Evolutionary conservation across 2,113 vertebrate genomes (phyloP), one percentile per base, ranked within the genome.

Genomic region (Leptobrachium ailaonicum): DNA sequence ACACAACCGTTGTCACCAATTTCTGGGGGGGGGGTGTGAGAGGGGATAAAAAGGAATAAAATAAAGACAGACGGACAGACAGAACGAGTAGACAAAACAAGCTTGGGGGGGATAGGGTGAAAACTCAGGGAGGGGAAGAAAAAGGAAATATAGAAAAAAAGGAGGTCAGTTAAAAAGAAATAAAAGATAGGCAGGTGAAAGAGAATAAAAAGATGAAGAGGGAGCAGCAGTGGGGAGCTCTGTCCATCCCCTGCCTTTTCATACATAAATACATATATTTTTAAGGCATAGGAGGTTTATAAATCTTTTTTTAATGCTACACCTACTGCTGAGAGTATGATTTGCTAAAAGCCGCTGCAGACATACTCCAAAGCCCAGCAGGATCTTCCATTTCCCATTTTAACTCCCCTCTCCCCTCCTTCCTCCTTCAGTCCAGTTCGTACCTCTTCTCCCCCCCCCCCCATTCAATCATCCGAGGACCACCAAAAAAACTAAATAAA

Each of bases 191-290:
- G 83, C 88, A 90, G 90, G 91, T 41, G 63, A 87, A 85, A 87
- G 87, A 86, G 76, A 78, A 71, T 13, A 64, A 32, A 72, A 45
- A 45, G 12, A 75, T 68, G 56, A 60, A 83, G 76, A 83, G 85
- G 87, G 87, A 82, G 85, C 89, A 86, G 89, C 91, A 73, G 88
- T 86, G 88, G 94, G 89, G 81, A 85, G 83, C 83, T 89, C 84
- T 87, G 85, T 83, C 87, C 84, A 86, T 85, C 82, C 85, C 43
- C n/a, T 68, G 60, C 85, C 88, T 87, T 86, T 87, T 85, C 87
- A 88, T 87, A 90, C 86, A 86, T 87, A 89, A 90, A 90, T 86
- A 86, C 86, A 87, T 86, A 90, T 90, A 88, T 89, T 90, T 89
- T 89, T 86, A 88, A 88, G 89, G 85, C 86, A 85, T 85, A 82